Base-by-base conservation (phyloP, 2,888 invertebrate genomes). In the Julus scandinavius region DNA sequence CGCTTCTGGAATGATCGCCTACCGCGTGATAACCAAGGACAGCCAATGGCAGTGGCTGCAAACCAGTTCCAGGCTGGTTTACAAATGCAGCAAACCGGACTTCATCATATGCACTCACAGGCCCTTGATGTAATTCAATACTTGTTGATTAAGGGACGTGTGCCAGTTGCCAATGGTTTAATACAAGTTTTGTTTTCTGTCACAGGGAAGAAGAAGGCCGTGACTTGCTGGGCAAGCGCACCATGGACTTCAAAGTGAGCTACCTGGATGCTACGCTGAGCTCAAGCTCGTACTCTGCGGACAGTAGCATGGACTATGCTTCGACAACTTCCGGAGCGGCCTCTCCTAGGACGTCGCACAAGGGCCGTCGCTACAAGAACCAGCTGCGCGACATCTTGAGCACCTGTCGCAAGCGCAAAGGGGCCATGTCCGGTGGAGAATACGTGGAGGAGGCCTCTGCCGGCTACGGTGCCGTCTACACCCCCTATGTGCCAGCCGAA, bases 21-120 rank as follows among this genome's bases (percentile, higher is more conserved):
- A 99, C 93, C 95, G 99, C 92, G 96, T 98, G 93, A 96, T 98
- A 93, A 97, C 97, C 91, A 98, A 98, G 92, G 97, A 97, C 90
- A 96, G 96, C 9, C 96, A 96, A 91, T 98, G 98, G 97, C 97
- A 99, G 93, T 99, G 99, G 98, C 94, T 99, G 89, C 99, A 99
- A 94, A 99, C 99, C 38, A 96, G 96, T 91, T 98, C 99, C 17
- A 94, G 99, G 90, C 95, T 99, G 90, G 98, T 99, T 90, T 99
- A 99, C 94, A 99, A 99, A 93, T 99, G 99, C 93, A 99, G 99
- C 90, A 99, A 99, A 93, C 99, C 99, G 0, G 99, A 99, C 92
- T 99, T 99, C 92, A 98, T 99, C 90, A 98, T 99, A 91, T 98
- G 98, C 93, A 99, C 99, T 84, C 99, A 99, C 93, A 94, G 99